Evolutionary conservation across 2,113 vertebrate species (phyloP).

Genomic region (Saguinus imperator): DNA sequence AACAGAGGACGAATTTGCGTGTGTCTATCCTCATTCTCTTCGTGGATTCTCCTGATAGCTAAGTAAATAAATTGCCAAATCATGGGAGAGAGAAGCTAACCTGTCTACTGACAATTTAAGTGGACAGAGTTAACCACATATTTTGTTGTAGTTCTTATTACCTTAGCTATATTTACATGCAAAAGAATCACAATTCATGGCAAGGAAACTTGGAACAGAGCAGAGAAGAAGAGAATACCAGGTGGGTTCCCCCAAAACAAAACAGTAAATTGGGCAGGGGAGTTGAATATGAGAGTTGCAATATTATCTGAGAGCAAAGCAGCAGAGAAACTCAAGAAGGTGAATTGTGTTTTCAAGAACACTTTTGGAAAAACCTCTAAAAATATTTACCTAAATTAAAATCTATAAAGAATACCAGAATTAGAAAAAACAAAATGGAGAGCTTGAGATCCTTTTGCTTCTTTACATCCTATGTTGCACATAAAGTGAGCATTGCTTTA

Average conservation of each 20-base stretch:
- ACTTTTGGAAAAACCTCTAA: not conserved
- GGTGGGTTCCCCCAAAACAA: not conserved
- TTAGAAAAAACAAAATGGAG: not conserved
- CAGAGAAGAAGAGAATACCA: not conserved
- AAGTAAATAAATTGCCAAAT: not conserved
- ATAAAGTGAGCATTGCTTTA: not conserved
- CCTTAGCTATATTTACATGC: not conserved
- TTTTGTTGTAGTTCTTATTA: not conserved
- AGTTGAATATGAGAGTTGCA: not conserved
- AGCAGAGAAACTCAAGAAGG: not conserved
- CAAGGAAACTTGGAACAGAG: not conserved
- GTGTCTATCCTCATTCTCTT: not conserved
- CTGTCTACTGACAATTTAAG: not conserved
- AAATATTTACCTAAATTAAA: not conserved
- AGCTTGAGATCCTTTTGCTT: not conserved
- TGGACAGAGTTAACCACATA: not conserved
- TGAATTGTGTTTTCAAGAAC: not conserved
- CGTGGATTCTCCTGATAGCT: not conserved
- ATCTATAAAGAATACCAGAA: not conserved
- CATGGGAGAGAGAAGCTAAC: constrained; percentile 13
- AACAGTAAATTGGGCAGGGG: not conserved
- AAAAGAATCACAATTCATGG: not conserved
- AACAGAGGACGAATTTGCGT: not conserved
- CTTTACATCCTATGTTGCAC: not conserved
- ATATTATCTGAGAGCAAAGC: not conserved